phyloP scores from a whole-genome alignment of 2,113 vertebrate genomes.

The Grammomys surdaster region DNA sequence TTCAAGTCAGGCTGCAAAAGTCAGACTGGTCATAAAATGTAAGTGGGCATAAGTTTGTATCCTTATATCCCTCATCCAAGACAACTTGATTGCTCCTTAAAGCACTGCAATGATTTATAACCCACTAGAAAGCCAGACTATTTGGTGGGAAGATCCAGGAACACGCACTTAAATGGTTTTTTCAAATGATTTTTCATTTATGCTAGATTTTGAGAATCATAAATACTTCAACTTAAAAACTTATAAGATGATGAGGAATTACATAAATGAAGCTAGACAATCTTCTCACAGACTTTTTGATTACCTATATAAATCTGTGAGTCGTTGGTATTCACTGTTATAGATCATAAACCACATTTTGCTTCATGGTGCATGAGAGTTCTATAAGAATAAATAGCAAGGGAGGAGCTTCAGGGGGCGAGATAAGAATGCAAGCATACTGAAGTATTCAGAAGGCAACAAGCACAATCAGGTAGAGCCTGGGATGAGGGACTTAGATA shows the following conservation, averaged over 20 bases:
- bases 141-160: not conserved
- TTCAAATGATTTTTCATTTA: not conserved
- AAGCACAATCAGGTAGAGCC: not conserved
- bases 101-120: not conserved
- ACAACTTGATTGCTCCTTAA: not conserved
- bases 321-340: not conserved
- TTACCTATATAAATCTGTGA: slow-evolving; percentile 15
- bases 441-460: not conserved
- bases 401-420: not conserved
- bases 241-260: not conserved
- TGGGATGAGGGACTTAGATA: not conserved
- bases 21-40: not conserved
- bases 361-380: slow-evolving; percentile 16
- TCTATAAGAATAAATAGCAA: not conserved
- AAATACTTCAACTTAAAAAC: not conserved
- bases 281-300: not conserved
- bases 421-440: not conserved
- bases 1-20: not conserved
- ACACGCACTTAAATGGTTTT: not conserved
- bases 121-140: slow-evolving; percentile 1
- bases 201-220: slow-evolving; percentile 12
- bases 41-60: not conserved
- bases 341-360: slow-evolving; percentile 38
- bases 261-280: not conserved
- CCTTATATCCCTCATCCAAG: not conserved